Evolutionary conservation across 2,888 invertebrate genomes (phyloP), one percentile per base, ranked within the genome.

Genomic region (Heliothis peltigera): DNA sequence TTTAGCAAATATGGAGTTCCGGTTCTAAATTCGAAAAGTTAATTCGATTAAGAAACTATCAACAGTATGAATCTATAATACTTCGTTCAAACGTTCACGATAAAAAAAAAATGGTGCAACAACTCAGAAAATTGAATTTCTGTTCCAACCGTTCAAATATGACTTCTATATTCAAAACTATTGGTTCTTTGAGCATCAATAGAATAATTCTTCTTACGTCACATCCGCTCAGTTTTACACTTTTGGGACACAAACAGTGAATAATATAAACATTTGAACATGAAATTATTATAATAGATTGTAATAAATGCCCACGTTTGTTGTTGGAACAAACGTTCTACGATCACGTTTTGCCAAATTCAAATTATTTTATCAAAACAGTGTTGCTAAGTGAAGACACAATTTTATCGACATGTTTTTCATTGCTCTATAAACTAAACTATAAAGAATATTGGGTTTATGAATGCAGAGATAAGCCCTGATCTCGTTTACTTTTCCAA

Each of bases 401-500:
- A 15, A 28, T 49, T 10, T n/a, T 18, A 35, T 39, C 3, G 8
- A 39, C n/a, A 19, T 46, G 5, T 46, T 62, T 69, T 66, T 70
- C 32, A 70, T 32, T 52, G 46, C n/a, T 32, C 22, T 42, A 46
- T 51, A 32, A 69, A 70, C 49, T 15, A 46, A 66, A 12, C 28
- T 42, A 61, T 70, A 61, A 51, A 46, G 25, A 51, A 8, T 12
- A 70, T 61, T 28, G 25, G 32, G 51, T 70, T 70, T 65, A 70
- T 47, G 42, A 17, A 0, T 22, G 15, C 12, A 3, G 46, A 70
- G 39, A 62, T 62, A 52, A 47, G 19, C 17, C 4, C 17, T 4
- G 39, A 59, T 15, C 49, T 15, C 48, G 39, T 49, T 58, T 35
- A 44, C 0, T 44, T 69, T 44, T 69, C 25, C 49, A 49, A 7